A percentile compares a stretch with the other conserved stretches of the same genome.
phyloP scores from a whole-genome alignment of 2,888 invertebrate genomes.

The Netelia inedita region DNA sequence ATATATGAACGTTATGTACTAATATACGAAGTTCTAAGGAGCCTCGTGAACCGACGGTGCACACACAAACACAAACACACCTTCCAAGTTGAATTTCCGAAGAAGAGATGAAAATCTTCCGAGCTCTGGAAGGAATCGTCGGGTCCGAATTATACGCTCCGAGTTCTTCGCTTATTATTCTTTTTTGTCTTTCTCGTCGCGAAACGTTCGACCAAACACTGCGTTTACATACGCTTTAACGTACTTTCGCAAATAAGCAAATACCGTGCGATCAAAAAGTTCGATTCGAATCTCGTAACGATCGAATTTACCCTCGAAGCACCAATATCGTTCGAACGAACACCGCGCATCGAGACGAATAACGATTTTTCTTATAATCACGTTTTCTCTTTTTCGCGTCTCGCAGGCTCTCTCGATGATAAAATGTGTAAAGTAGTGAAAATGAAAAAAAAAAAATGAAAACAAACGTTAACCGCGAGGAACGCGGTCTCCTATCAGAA shows the following conservation, averaged over 20 bases:
- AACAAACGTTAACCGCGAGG: slow-evolving; percentile 53
- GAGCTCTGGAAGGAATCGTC: background rate
- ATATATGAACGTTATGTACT: slow-evolving; percentile 29
- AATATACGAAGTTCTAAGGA: slow-evolving; percentile 51
- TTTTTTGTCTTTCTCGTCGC: background rate
- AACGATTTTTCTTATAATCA: background rate
- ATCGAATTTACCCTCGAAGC: slow-evolving; percentile 12
- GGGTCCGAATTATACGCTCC: slow-evolving; percentile 1
- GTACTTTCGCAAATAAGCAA: background rate
- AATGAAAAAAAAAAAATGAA: slow-evolving; percentile 36
- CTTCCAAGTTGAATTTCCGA: slow-evolving; percentile 22
- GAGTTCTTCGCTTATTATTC: background rate
- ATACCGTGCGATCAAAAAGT: background rate
- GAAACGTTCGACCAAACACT: background rate
- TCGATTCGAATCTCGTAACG: slow-evolving; percentile 8
- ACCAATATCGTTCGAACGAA: slow-evolving; percentile 47
- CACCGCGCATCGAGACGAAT: slow-evolving; percentile 47
- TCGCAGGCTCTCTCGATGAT: background rate
- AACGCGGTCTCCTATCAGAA: slow-evolving; percentile 82
- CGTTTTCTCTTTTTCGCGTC: slow-evolving; percentile 4
- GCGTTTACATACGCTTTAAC: background rate
- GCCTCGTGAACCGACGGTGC: slow-evolving; percentile 44
- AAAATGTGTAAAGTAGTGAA: background rate
- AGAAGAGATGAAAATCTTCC: slow-evolving; percentile 21
- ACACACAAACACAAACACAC: slow-evolving; percentile 57